phyloP scores from a whole-genome alignment of 2,888 invertebrate genomes.

The Melieria crassipennis region DNA sequence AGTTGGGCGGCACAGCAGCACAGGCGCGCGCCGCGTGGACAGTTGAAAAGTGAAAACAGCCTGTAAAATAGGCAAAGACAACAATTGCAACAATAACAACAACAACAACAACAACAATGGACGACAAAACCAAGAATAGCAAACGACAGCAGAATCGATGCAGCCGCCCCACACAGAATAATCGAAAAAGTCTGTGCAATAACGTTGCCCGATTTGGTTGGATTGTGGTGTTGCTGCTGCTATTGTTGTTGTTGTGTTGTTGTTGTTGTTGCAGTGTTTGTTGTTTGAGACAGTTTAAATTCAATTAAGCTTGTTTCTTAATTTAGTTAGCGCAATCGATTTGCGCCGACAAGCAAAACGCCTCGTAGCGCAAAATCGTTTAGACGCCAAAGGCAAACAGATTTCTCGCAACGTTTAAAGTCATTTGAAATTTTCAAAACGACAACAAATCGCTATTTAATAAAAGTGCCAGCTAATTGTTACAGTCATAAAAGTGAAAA shows the following conservation, averaged over 20 bases:
- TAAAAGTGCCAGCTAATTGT: neutral
- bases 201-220: no score
- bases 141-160: no score
- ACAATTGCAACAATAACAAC: no score
- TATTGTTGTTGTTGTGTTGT: no score
- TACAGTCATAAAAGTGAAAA: neutral
- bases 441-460: neutral
- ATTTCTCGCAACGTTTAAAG: neutral
- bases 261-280: no score
- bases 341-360: constrained; percentile 35
- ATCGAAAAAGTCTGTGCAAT: no score
- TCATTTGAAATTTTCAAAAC: neutral
- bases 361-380: constrained; percentile 5
- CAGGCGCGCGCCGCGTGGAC: neutral
- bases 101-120: no score
- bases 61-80: constrained; percentile 11
- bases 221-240: no score
- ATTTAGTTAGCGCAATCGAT: constrained; percentile 41
- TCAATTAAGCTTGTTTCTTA: constrained; percentile 42
- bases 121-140: no score
- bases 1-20: neutral
- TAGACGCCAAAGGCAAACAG: neutral
- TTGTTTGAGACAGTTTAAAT: constrained; percentile 18
- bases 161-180: no score
- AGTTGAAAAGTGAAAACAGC: constrained; percentile 23